Evolutionary conservation across 2,113 vertebrate species (phyloP), one percentile per base, ranked within the genome.

Genomic region (Sander vitreus): DNA sequence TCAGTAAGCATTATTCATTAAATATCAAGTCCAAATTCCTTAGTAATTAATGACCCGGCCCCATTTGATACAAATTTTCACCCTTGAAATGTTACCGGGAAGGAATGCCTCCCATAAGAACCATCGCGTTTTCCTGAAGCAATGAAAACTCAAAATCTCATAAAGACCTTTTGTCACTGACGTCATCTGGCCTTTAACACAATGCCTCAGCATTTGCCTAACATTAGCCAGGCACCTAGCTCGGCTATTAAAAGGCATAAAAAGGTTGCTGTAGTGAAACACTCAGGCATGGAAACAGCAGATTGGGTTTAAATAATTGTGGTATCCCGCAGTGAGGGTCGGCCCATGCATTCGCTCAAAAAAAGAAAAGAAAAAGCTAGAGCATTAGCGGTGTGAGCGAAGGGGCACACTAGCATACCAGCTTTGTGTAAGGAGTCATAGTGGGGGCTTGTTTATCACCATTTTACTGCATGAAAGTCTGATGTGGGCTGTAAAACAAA

Each of bases 171-270:
- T 48, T 71, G 45, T 36, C 36, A 21, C 33, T 66, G 21, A 63
- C 68, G 67, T 60, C 63, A 57, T 51, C 65, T 78, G 36, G 50
- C 48, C 14, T 19, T 9, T 67, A 78, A 80, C 62, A n/a, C 19
- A 65, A n/a, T 16, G 36, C 62, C 59, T 55, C 36, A 48, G 39
- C 63, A 5, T 60, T 21, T 57, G 62, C 47, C 55, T 43, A 76
- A 69, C n/a, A 43, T 86, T 48, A 85, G 67, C 70, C 51, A 9
- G 48, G 74, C 19, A 66, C 36, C 57, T 68, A 23, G 45, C 58
- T 55, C 8, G 21, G 69, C 70, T 58, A 25, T 53, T 33, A 66
- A 66, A 65, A 81, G 76, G 62, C 66, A 73, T 75, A 33, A 50
- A 33, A 66, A 30, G 71, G 23, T 23, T 9, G 54, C 55, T 48